Evolutionary conservation across 2,113 vertebrate genomes (phyloP), one percentile per base, ranked within the genome.

Genomic region (Solea solea): DNA sequence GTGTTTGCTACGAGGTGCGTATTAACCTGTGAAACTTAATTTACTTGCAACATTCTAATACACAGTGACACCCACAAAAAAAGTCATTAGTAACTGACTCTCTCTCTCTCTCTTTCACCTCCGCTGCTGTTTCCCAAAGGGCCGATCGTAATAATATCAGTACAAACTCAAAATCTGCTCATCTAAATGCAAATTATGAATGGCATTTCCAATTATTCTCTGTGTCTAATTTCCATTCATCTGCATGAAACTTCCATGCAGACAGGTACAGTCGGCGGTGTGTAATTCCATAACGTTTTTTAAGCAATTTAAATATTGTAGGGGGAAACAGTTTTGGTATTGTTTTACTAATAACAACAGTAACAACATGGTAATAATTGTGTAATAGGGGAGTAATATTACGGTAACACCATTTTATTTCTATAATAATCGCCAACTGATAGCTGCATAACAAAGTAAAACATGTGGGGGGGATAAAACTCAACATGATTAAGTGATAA

Each of bases 161-260:
- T 67, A 61, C 61, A 81, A 76, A 87, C 84, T 87, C 83, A 89
- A 85, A 90, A 89, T 90, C 78, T 87, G 71, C 85, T 92, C 90
- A 85, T 94, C 91, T 94, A 93, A 90, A 93, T 94, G 90, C 91
- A 90, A 94, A 93, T 92, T 78, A 79, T 86, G 78, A 87, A 88
- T 71, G 61, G 76, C 54, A 72, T 85, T 91, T 83, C 69, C 74
- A 84, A 86, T 89, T 87, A 88, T 84, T 81, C 83, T 75, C 64
- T 71, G 79, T 78, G 74, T 82, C 79, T 86, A 84, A 91, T 91
- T 90, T 84, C 52, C 73, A 69, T 81, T 77, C 74, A 77, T 3
- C 21, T 66, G 74, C 46, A 70, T 64, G 34, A 54, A 72, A 72
- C 61, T 51, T 74, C 44, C 48, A 68, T 70, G 53, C 44, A 55